phyloP scores from a whole-genome alignment of 2,797 vertebrate genomes.

The Poliocrania exsul region DNA sequence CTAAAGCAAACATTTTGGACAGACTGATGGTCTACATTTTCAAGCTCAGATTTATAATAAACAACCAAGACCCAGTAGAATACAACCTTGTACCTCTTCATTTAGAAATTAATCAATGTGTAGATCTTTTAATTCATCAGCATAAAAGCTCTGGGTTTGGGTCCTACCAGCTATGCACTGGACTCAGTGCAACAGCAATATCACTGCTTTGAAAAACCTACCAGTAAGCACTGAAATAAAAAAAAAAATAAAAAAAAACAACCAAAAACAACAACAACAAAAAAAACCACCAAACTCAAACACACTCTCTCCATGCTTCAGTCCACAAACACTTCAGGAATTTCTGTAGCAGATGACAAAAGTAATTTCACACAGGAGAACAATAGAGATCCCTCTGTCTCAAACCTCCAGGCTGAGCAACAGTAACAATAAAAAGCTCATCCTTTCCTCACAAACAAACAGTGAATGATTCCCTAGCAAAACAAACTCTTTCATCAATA shows the following conservation, averaged over 20 bases:
- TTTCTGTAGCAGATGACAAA: neutral
- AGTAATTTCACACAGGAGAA: neutral
- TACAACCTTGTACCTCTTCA: neutral
- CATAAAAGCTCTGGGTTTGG: neutral
- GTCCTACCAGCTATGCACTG: neutral
- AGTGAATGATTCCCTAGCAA: rapidly evolving
- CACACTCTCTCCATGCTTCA: neutral
- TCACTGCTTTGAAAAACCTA: neutral
- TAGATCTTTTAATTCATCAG: neutral
- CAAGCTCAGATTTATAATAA: neutral
- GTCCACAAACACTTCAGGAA: neutral
- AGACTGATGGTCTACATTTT: neutral
- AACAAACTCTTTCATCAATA: neutral
- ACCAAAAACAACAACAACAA: too few relatives aligned
- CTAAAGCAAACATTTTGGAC: neutral
- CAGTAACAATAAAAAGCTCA: neutral
- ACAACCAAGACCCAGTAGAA: neutral
- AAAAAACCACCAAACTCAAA: neutral
- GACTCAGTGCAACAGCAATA: neutral
- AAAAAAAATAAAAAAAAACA: neutral
- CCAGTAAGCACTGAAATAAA: neutral
- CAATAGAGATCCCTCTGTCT: neutral
- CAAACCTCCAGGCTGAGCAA: neutral
- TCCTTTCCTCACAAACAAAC: neutral
- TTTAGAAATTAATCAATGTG: neutral